Base-by-base conservation (phyloP, 2,888 invertebrate species). In the Slavum lentiscoides region DNA sequence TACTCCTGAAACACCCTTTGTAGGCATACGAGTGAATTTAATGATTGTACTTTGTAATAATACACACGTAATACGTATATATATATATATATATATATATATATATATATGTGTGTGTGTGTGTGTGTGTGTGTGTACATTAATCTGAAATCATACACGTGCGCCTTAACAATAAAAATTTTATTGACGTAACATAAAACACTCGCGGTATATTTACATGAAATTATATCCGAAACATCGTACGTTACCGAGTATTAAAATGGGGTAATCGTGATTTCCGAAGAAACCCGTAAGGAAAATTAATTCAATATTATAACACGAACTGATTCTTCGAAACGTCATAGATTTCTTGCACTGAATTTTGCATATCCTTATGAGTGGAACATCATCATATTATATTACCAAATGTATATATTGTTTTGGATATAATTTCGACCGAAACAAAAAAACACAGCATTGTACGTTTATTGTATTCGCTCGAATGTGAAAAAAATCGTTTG, bases 141-240 rank as follows among this genome's bases (percentile, higher is more conserved):
- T 13, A 30, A 23, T 49, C 23, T 49, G 61, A 49, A 49, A 49
- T 49, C 19, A 19, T 19, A 43, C 59, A 43, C 73, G 21, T 7
- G 61, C 23, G 39, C 11, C 70, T 15, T 15, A 13, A 49, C 62
- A 39, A 30, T 73, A 61, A 73, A 73, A 21, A 70, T 30, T 62
- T 73, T 73, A 73, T 73, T 15, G 73, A 23, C 61, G 61, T 13
- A 17, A 9, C 43, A 23, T n/a, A 62, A 62, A 49, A 61, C 59
- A 19, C 8, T n/a, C 2, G 9, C 13, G 19, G 19, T 55, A 8
- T 19, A 49, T 49, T 13, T 3, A 49, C 49, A 11, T 49, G 13
- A 49, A 49, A 13, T 49, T 11, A 49, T 49, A 49, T 49, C 49
- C 49, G 11, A 55, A 55, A 55, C 39, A 9, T 9, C 3, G 11